Evolutionary conservation across 2,113 vertebrate genomes (phyloP).

Genomic region (Pleuronectes platessa): DNA sequence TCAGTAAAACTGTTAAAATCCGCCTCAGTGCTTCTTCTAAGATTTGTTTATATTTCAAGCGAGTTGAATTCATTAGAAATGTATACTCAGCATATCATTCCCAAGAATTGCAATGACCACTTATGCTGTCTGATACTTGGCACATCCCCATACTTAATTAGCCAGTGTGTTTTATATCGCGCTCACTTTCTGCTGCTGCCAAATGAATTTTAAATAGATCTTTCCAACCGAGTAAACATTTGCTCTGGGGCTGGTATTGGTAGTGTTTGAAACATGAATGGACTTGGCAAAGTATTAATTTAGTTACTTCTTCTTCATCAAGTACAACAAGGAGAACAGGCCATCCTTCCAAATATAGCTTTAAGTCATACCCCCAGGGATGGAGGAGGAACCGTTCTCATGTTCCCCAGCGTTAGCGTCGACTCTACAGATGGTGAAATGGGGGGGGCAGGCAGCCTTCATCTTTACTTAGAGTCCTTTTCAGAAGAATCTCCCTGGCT

Average conservation of each 20-base stretch:
- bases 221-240: conserved; percentile 67
- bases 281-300: conserved; percentile 55
- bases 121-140: conserved; percentile 42
- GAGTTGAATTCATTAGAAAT: conserved; percentile 33
- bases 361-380: conserved; percentile 9
- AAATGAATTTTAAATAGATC: conserved; percentile 59
- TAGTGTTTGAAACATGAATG: conserved; percentile 55
- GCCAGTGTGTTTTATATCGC: conserved; percentile 38
- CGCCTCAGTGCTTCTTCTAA: not conserved
- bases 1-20: conserved; percentile 12
- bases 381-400: conserved; percentile 8
- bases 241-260: conserved; percentile 48
- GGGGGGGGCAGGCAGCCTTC: not conserved
- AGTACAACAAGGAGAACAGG: conserved; percentile 40
- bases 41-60: conserved; percentile 12
- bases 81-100: conserved; percentile 48
- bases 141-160: conserved; percentile 48
- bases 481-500: not conserved
- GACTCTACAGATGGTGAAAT: conserved; percentile 19
- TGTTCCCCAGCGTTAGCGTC: conserved; percentile 12
- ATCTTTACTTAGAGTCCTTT: not conserved
- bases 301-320: conserved; percentile 49
- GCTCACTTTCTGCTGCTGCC: conserved; percentile 58
- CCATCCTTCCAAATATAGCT: conserved; percentile 37
- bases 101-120: conserved; percentile 23